These are phyloP conservation scores for Anabacerthia variegaticeps DNA, from an alignment of 2,797 vertebrate genomes.

Conservation along the genomic window DNA sequence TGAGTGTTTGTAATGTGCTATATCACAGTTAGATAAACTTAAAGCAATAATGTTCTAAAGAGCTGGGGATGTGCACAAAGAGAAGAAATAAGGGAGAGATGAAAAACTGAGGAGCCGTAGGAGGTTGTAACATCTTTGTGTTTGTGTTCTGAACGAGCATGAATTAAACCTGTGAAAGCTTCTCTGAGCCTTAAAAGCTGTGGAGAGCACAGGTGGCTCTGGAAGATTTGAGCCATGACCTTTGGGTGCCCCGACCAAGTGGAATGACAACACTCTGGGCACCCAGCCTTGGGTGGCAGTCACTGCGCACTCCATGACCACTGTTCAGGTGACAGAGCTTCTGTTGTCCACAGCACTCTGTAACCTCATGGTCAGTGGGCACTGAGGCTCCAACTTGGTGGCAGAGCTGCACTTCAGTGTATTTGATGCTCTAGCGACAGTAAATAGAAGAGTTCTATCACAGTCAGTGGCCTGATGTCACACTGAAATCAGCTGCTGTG, in stretches of 20 bases:
- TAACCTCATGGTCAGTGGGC: background rate
- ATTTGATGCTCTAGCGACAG: background rate
- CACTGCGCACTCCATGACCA: background rate
- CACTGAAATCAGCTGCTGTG: background rate
- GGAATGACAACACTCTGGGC: accelerated
- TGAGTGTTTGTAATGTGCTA: background rate
- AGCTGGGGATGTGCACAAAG: background rate
- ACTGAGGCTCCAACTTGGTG: background rate
- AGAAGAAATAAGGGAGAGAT: background rate
- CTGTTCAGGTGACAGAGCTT: background rate
- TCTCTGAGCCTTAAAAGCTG: background rate
- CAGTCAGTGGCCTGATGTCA: background rate
- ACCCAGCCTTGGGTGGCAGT: background rate
- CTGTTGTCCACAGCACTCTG: background rate
- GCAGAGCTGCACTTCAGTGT: background rate
- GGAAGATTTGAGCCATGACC: no score
- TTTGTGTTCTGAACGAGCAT: background rate
- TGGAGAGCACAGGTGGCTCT: background rate
- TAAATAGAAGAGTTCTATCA: background rate
- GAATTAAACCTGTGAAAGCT: background rate
- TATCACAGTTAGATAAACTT: background rate
- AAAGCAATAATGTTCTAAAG: background rate
- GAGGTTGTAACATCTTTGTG: background rate
- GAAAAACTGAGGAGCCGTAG: background rate
- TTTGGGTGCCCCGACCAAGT: background rate